Evolutionary conservation across 2,113 vertebrate genomes (phyloP), one percentile per base, ranked within the genome.

Genomic region (Percopsis transmontana): DNA sequence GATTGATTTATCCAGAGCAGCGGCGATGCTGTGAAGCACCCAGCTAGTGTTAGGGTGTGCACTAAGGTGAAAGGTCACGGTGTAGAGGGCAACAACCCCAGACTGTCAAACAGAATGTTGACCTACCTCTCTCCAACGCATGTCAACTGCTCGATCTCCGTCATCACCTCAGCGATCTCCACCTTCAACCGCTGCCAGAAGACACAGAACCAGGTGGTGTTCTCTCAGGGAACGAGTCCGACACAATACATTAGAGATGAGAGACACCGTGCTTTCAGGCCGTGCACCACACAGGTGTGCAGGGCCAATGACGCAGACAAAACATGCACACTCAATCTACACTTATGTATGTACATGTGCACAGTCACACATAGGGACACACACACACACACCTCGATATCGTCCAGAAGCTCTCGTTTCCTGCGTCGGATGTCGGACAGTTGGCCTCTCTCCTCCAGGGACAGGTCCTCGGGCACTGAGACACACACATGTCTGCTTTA

Each of bases 121-220:
- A 66, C 90, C 87, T 76, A 97, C 97, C 95, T 97, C 81, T 99
- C 97, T 82, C 97, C 96, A 1, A 94, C 93, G 21, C 95, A 97
- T 0, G 97, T 98, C 76, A 99, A 90, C 73, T 95, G 97, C 89
- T 98, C 96, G 11, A 99, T 99, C 90, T 99, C 97, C 0, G 96
- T 98, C 97, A 99, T 99, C 72, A 99, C 97, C 73, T 99, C 97
- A 0, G 97, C 94, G 21, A 99, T 99, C 85, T 99, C 97, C 81
- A 95, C 96, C 87, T 99, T 99, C 90, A 99, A 89, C 83, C 96
- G 94, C 97, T 99, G 92, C 45, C 61, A 76, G 77, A 48, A 5
- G n/a, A 53, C 19, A 62, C 9, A 61, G 23, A 55, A 20, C 67
- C 15, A 54, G 42, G 0, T 39, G 53, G 0, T n/a, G n/a, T n/a